Percentiles rank a stretch among this genome's conserved stretches.
Evolutionary conservation across 2,113 vertebrate genomes (phyloP).

Genomic region (Catharus bicknelli): DNA sequence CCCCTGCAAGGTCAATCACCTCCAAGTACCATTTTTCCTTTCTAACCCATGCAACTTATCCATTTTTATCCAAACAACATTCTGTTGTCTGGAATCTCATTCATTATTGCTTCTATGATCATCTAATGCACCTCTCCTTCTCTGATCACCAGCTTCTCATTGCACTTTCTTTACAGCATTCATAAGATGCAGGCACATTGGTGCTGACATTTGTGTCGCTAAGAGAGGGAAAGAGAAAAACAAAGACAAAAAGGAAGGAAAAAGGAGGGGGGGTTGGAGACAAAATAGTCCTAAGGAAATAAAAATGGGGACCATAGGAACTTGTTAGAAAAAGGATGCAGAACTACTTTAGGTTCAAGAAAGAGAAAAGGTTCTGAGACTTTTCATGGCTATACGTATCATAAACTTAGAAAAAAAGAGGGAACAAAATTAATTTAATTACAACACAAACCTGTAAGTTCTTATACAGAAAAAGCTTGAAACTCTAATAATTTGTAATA

Average conservation of each 20-base stretch:
- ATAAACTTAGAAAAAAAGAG: neutral
- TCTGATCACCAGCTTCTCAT: neutral
- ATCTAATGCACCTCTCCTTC: neutral
- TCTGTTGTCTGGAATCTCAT: neutral
- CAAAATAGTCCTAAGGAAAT: neutral
- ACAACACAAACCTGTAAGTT: neutral
- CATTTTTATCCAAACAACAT: neutral
- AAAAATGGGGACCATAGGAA: neutral
- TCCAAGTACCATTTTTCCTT: constrained; percentile 8
- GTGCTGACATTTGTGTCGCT: neutral
- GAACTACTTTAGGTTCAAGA: neutral
- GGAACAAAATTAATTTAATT: neutral
- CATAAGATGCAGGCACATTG: neutral
- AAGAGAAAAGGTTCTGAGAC: neutral
- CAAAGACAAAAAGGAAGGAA: neutral
- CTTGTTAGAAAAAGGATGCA: neutral
- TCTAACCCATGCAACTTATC: neutral
- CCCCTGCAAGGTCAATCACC: neutral
- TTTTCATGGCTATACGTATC: neutral
- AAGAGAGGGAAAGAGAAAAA: neutral
- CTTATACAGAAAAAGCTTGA: neutral
- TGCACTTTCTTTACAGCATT: neutral
- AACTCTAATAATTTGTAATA: neutral
- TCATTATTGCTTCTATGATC: neutral
- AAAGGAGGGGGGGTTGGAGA: neutral